Conservation (phyloP, 2,797 vertebrate species). For the Heliangelus exortis region DNA sequence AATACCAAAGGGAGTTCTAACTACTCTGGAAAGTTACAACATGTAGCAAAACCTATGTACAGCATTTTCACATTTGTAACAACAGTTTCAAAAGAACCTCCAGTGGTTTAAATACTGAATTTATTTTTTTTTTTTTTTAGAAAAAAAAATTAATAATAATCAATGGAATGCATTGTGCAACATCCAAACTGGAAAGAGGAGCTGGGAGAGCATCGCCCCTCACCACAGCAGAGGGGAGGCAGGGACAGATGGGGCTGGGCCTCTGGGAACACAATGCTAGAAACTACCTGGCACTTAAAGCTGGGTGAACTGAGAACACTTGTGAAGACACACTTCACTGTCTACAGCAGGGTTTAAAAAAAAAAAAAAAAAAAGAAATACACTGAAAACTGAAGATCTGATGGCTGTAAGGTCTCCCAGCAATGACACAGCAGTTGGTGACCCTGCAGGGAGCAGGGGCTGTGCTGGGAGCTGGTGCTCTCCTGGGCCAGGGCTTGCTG, state of each 20-base stretch:
- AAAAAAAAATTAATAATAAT: background rate
- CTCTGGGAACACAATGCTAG: background rate
- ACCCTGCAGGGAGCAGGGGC: background rate
- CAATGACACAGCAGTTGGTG: constrained; percentile 31
- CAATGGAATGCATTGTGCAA: background rate
- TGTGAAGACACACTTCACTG: constrained; percentile 24
- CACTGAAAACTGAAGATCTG: background rate
- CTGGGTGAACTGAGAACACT: constrained; percentile 8
- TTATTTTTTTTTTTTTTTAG: background rate
- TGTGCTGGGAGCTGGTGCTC: background rate
- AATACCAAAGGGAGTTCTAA: constrained; percentile 45
- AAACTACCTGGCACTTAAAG: constrained; percentile 59
- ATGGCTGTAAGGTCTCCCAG: background rate
- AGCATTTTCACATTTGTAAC: background rate
- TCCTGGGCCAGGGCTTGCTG: too few relatives aligned
- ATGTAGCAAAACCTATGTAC: constrained; percentile 51
- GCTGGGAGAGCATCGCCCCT: background rate
- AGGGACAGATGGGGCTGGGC: background rate
- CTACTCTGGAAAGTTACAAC: constrained; percentile 16
- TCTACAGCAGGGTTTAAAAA: constrained; percentile 29
- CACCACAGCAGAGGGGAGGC: background rate
- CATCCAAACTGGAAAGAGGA: background rate
- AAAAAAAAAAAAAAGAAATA: background rate
- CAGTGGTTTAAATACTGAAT: background rate
- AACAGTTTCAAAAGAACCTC: background rate